Conservation (phyloP, 2,797 vertebrate genomes). For the Neosilurus mollespiculum region DNA sequence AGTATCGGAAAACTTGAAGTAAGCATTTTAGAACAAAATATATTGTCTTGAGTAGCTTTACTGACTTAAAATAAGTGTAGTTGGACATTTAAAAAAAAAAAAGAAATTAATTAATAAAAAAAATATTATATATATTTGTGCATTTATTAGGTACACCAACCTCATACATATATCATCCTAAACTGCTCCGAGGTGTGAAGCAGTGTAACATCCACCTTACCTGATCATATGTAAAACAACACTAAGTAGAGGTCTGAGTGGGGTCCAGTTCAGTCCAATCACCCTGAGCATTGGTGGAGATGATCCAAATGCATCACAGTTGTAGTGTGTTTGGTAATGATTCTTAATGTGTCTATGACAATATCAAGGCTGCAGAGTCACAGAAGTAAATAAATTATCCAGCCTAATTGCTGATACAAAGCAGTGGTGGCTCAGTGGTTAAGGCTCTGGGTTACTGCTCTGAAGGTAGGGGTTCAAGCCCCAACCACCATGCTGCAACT, state of each 20-base stretch:
- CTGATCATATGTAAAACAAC: neutral
- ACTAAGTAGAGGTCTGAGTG: neutral
- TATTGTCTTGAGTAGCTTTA: neutral
- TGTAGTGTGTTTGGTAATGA: neutral
- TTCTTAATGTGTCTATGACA: neutral
- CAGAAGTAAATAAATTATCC: neutral
- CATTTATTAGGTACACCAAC: neutral
- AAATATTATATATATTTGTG: no score
- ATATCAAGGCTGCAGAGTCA: neutral
- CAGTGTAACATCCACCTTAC: neutral
- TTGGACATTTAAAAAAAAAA: no score
- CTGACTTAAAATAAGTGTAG: neutral
- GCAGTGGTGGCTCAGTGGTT: no score
- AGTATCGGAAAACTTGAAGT: slow-evolving; percentile 97
- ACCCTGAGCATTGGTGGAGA: neutral
- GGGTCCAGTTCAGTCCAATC: neutral
- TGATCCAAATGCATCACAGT: neutral
- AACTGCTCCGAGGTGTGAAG: neutral
- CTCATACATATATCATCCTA: neutral
- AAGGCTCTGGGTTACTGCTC: no score
- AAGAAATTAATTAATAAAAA: no score
- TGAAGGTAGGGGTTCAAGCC: no score
- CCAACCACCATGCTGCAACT: no score
- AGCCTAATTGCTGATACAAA: neutral
- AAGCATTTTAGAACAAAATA: slow-evolving; percentile 56